Evolutionary conservation across 2,888 invertebrate genomes (phyloP), one percentile per base, ranked within the genome.

Genomic region (Tetheella fluctuosa): DNA sequence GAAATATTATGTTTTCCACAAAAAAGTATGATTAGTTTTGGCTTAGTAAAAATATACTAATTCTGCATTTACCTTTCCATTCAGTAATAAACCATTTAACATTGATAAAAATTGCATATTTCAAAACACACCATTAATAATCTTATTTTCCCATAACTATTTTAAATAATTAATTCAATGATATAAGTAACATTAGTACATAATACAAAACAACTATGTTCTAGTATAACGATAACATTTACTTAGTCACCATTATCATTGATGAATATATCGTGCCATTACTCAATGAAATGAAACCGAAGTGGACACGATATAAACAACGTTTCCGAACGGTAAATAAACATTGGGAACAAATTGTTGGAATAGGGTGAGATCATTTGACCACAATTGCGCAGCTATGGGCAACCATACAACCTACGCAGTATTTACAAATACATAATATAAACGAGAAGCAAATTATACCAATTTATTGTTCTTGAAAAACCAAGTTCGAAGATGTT

Each of bases 241-340:
- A 54, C 17, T n/a, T 13, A 17, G 30, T 6, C 25, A 55, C 23
- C 52, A 57, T 48, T 17, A 57, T 39, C 53, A 60, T 37, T 53
- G 39, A 57, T 60, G 57, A 60, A 57, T 57, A 60, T 53, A 39
- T 20, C 8, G 15, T 34, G 5, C 13, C 12, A 23, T 54, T n/a
- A 25, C 15, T n/a, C 10, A 12, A 30, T 54, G 34, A 34, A 55
- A 55, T 55, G 55, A 34, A 55, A 55, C 13, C 12, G 54, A 34
- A 23, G 34, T 23, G 55, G 23, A 34, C 34, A n/a, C 28, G 55
- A 34, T 23, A 55, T 55, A 34, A 55, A 34, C 55, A 37, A 55
- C 48, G 48, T 20, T 48, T 55, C 20, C 55, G 34, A 23, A 34
- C 20, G 54, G 34, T 34, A 34, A 55, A 55, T 55, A 55, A 55